Conservation (phyloP, 1,140 invertebrate genomes). For the Meloidogyne chitwoodi region DNA sequence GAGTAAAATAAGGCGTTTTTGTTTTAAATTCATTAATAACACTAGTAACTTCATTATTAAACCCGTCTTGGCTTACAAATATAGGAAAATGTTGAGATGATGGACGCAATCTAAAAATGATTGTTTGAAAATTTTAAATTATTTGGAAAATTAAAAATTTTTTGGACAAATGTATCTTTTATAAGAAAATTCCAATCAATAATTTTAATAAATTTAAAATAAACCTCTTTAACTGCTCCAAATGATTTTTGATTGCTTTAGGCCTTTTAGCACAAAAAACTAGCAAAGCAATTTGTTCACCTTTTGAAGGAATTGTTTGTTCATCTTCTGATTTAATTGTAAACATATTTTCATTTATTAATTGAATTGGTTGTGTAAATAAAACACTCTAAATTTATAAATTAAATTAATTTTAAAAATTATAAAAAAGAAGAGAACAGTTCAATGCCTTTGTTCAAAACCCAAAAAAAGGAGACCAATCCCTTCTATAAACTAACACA, state of each 20-base stretch:
- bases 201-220: neutral
- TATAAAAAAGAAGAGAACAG: too few species aligned
- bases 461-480: too few species aligned
- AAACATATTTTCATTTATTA: neutral
- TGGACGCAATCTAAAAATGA: constrained; percentile 43
- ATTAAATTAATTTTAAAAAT: neutral
- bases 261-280: constrained; percentile 62
- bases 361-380: neutral
- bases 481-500: too few species aligned
- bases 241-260: constrained; percentile 60
- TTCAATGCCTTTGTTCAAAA: too few species aligned
- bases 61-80: constrained; percentile 64
- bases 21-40: constrained; percentile 60
- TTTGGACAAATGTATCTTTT: neutral
- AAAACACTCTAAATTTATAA: neutral
- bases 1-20: constrained; percentile 48
- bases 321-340: neutral
- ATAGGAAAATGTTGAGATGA: constrained; percentile 61
- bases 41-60: constrained; percentile 58
- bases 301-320: neutral
- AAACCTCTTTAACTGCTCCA: constrained; percentile 60
- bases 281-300: constrained; percentile 53
- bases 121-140: neutral
- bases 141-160: neutral
- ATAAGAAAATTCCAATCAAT: neutral